A percentile compares a stretch with the other conserved stretches of the same genome.
Evolutionary conservation across 2,113 vertebrate species (phyloP).

Genomic region (Poeciliopsis retropinna): DNA sequence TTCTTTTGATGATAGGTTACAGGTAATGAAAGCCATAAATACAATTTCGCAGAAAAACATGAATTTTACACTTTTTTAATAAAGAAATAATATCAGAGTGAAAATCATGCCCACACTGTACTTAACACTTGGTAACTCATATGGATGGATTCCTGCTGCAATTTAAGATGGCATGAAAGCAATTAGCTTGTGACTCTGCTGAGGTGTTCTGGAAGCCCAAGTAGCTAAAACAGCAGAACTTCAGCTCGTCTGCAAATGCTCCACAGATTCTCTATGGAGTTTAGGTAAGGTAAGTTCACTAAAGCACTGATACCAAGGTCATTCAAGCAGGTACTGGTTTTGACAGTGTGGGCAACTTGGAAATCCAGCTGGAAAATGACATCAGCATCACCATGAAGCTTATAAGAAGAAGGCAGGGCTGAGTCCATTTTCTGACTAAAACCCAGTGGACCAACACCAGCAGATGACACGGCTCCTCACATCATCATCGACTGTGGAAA

Average conservation of each 20-base stretch:
- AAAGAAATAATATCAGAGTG: too few species aligned
- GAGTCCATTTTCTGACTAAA: not conserved
- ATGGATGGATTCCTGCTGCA: too few species aligned
- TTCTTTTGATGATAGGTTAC: not conserved
- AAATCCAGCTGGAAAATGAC: not conserved
- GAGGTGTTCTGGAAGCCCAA: too few species aligned
- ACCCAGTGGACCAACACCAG: not conserved
- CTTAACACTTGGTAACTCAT: too few species aligned
- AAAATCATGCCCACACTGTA: too few species aligned
- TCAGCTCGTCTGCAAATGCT: slow-evolving; percentile 4
- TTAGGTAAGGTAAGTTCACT: not conserved
- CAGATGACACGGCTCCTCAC: not conserved
- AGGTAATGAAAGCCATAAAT: not conserved
- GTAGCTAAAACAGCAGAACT: too few species aligned
- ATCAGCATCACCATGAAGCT: not conserved
- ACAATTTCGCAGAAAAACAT: too few species aligned
- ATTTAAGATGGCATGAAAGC: too few species aligned
- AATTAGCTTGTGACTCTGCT: too few species aligned
- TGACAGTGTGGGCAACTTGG: not conserved
- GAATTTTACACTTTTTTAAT: too few species aligned
- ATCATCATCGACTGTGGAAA: not conserved
- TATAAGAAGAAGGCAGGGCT: not conserved
- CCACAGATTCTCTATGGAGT: not conserved
- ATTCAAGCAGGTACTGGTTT: not conserved
- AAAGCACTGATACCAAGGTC: not conserved